Percentiles rank a stretch among this genome's conserved stretches.
phyloP scores from a whole-genome alignment of 2,888 invertebrate species.

The Apomyelois bistriatella region DNA sequence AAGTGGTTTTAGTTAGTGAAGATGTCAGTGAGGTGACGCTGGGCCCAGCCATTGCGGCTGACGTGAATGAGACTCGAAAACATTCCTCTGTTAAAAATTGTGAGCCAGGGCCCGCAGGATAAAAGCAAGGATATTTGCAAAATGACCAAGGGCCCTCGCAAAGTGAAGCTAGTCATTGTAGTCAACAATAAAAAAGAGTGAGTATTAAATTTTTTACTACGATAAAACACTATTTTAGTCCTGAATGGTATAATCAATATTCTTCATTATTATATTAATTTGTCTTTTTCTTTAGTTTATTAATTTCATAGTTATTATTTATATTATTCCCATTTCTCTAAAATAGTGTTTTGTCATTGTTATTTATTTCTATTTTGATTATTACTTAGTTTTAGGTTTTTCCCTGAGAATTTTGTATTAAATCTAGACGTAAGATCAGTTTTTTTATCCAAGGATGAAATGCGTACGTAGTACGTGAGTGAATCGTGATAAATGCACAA shows the following conservation, averaged over 20 bases:
- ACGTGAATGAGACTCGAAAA: slow-evolving; percentile 52
- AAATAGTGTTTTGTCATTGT: slow-evolving; percentile 4
- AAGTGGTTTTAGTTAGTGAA: slow-evolving; percentile 49
- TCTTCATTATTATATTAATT: background rate
- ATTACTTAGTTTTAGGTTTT: background rate
- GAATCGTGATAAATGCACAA: slow-evolving; percentile 2
- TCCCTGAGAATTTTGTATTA: too few species aligned
- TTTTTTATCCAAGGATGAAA: background rate
- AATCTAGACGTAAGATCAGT: too few species aligned
- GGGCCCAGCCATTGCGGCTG: slow-evolving; percentile 53
- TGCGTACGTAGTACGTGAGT: slow-evolving; percentile 4
- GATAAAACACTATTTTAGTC: slow-evolving; percentile 2
- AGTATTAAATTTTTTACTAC: slow-evolving; percentile 41
- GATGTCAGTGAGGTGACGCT: slow-evolving; percentile 66
- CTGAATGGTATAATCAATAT: too few species aligned
- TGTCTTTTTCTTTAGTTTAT: background rate
- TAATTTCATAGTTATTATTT: too few species aligned
- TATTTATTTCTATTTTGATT: background rate
- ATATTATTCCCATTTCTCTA: background rate
- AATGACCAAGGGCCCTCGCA: slow-evolving; percentile 81
- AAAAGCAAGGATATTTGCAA: slow-evolving; percentile 71
- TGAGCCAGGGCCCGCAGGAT: slow-evolving; percentile 73
- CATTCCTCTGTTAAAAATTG: slow-evolving; percentile 76
- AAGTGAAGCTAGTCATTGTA: slow-evolving; percentile 80
- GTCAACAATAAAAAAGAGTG: slow-evolving; percentile 80